A percentile compares a stretch with the other conserved stretches of the same genome.
Evolutionary conservation across 2,888 invertebrate genomes (phyloP).

Genomic region (Gymnoscelis rufifasciata): DNA sequence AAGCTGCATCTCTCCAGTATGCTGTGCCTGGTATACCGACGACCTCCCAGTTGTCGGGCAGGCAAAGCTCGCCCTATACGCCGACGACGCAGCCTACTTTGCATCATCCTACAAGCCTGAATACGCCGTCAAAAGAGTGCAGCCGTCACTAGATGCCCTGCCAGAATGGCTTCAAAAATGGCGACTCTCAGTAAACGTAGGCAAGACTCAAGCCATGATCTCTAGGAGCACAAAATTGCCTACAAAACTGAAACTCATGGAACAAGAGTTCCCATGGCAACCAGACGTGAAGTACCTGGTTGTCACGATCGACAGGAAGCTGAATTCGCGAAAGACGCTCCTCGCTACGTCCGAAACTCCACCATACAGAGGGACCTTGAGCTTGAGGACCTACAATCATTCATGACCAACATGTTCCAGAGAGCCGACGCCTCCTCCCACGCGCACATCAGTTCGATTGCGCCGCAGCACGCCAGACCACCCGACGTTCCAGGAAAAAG

Average conservation of each 20-base stretch:
- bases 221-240: not conserved
- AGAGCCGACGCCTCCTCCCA: no score
- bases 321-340: no score
- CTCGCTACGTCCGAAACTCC: not conserved
- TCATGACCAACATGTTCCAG: no score
- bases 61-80: no score
- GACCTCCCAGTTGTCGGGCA: constrained; percentile 3
- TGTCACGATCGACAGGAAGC: not conserved
- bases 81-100: no score
- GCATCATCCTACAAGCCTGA: no score
- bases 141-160: no score
- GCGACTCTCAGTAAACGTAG: constrained; percentile 1
- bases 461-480: no score
- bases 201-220: constrained; percentile 1
- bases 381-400: no score
- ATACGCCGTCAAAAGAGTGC: not conserved
- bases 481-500: no score
- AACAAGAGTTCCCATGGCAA: not conserved
- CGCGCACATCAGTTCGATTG: no score
- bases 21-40: constrained; percentile 23
- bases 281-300: constrained; percentile 1
- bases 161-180: constrained; percentile 6
- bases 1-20: no score
- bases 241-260: not conserved
- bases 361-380: not conserved